phyloP scores from a whole-genome alignment of 2,113 vertebrate species.

The Vulpes ferrilata region DNA sequence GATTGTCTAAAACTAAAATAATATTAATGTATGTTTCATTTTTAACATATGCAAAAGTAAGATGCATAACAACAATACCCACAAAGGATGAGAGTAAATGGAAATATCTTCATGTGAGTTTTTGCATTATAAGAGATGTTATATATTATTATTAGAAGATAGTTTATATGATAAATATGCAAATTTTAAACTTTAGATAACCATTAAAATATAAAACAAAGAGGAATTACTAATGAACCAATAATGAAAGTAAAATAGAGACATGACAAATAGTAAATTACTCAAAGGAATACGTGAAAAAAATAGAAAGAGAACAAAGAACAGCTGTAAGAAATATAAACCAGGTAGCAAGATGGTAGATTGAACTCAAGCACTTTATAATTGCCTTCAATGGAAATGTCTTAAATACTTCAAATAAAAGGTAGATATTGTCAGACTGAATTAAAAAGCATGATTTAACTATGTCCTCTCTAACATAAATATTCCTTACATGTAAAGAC shows the following conservation, averaged over 20 bases:
- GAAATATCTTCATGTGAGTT: not conserved
- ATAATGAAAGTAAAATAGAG: not conserved
- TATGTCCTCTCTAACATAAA: not conserved
- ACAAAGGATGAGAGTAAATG: not conserved
- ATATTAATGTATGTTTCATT: not conserved
- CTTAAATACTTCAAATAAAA: not conserved
- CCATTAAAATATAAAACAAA: not conserved
- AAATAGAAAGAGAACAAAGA: not conserved
- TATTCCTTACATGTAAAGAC: not conserved
- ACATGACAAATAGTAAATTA: not conserved
- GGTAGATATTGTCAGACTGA: not conserved
- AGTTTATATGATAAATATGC: not conserved
- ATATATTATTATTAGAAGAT: not conserved
- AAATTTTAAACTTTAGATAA: not conserved
- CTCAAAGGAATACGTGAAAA: not conserved
- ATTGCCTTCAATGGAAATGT: not conserved
- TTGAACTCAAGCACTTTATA: not conserved
- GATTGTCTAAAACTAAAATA: not conserved
- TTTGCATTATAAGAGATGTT: not conserved
- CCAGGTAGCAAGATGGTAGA: not conserved
- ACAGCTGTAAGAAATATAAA: not conserved
- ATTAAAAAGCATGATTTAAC: not conserved
- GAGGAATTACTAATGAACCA: not conserved
- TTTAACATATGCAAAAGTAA: not conserved
- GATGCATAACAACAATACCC: not conserved